Conservation (phyloP, 2,113 vertebrate genomes). For the Blennius ocellaris region DNA sequence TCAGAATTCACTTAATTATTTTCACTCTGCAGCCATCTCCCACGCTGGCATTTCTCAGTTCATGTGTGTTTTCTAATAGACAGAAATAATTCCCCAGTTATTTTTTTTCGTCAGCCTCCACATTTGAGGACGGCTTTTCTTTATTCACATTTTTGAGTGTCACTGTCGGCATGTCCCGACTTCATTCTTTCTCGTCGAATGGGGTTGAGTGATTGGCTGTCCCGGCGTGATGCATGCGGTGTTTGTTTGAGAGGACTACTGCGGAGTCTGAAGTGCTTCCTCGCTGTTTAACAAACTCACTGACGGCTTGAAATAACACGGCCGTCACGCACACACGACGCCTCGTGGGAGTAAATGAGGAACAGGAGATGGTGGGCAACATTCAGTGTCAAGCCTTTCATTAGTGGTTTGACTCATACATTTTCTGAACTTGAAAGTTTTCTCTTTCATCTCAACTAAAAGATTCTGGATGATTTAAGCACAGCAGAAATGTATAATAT, state of each 20-base stretch:
- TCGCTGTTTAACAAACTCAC: constrained; percentile 38
- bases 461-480: too few species aligned
- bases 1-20: constrained; percentile 41
- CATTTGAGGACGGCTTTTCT: constrained; percentile 9
- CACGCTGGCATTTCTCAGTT: background rate
- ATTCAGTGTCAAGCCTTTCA: constrained; percentile 22
- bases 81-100: background rate
- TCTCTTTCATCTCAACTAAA: too few species aligned
- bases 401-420: background rate
- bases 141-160: background rate
- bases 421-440: background rate
- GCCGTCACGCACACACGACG: background rate
- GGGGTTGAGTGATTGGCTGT: constrained; percentile 46
- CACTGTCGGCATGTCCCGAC: constrained; percentile 10
- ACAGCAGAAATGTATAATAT: too few species aligned
- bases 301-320: constrained; percentile 35
- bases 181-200: constrained; percentile 18
- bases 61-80: constrained; percentile 1
- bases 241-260: constrained; percentile 30
- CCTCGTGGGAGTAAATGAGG: background rate
- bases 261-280: constrained; percentile 38
- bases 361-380: background rate
- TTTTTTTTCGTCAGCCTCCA: background rate
- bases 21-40: background rate
- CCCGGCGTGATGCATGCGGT: constrained; percentile 8